Conservation (phyloP, 2,797 vertebrate genomes). For the Diplodus puntazzo region DNA sequence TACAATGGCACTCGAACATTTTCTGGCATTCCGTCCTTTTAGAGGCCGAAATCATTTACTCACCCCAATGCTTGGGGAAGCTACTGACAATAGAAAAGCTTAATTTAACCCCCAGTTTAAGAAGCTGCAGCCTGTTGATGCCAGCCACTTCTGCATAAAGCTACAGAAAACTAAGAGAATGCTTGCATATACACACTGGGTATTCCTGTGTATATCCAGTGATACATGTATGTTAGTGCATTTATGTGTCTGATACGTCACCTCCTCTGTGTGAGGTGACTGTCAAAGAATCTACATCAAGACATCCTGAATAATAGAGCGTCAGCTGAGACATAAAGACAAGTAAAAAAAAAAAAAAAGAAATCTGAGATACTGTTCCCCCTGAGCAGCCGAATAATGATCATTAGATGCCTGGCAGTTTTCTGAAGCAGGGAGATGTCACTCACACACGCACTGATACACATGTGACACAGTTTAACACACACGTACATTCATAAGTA, state of each 20-base stretch:
- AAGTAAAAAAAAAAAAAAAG: conserved; percentile 33
- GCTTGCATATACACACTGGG: not conserved
- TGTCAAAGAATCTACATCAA: conserved; percentile 42
- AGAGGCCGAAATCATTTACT: no score
- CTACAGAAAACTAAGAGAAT: not conserved
- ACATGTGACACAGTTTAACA: conserved; percentile 10
- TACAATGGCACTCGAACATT: not conserved
- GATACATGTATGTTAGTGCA: not conserved
- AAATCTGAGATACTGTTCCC: conserved; percentile 24
- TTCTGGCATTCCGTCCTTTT: no score
- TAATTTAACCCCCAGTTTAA: not conserved
- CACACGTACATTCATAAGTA: conserved; percentile 3
- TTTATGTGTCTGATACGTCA: conserved; percentile 10
- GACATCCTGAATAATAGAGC: conserved; percentile 29
- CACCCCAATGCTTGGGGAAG: no score
- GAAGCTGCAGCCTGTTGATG: not conserved
- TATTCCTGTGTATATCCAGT: not conserved
- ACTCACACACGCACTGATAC: conserved; percentile 21
- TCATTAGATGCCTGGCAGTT: conserved; percentile 53
- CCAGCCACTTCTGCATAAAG: not conserved
- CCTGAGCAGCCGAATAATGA: conserved; percentile 54
- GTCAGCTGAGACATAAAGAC: conserved; percentile 28
- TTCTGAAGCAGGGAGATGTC: conserved; percentile 34
- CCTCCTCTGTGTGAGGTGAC: conserved; percentile 10
- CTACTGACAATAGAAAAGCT: no score